phyloP scores from a whole-genome alignment of 2,113 vertebrate species.

The Nycticryphes semicollaris region DNA sequence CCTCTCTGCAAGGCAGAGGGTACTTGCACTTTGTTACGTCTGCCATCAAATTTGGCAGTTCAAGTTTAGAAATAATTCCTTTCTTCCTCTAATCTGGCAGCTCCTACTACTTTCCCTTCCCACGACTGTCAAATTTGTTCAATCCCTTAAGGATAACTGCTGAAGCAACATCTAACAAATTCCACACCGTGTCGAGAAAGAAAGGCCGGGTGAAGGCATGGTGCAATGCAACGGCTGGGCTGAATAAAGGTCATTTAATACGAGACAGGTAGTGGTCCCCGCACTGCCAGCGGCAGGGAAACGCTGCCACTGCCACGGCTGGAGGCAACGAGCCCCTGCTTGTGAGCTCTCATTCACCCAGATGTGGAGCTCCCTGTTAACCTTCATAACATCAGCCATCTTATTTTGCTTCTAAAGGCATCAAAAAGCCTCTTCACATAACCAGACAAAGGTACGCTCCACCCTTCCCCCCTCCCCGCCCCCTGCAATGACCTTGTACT shows the following conservation, averaged over 20 bases:
- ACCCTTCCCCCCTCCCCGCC: too few relatives aligned
- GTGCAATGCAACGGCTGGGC: not conserved
- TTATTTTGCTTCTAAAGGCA: not conserved
- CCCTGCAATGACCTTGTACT: not conserved
- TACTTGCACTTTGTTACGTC: not conserved
- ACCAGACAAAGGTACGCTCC: not conserved
- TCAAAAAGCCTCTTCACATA: not conserved
- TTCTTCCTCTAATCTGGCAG: not conserved
- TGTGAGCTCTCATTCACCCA: not conserved
- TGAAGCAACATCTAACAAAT: not conserved
- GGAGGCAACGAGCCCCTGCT: not conserved
- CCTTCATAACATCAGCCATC: not conserved
- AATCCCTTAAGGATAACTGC: not conserved
- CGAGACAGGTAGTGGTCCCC: not conserved
- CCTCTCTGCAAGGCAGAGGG: not conserved
- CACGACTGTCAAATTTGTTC: not conserved
- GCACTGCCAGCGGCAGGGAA: fast-evolving
- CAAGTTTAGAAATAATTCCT: not conserved
- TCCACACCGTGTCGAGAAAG: not conserved
- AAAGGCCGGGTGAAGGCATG: not conserved
- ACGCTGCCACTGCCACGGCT: fast-evolving
- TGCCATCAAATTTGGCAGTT: not conserved
- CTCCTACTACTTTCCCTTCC: not conserved
- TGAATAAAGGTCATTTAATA: not conserved
- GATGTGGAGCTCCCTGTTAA: not conserved